A percentile compares a stretch with the other conserved stretches of the same genome.
Conservation (phyloP, 2,797 vertebrate species). For the Bufotes viridis region DNA sequence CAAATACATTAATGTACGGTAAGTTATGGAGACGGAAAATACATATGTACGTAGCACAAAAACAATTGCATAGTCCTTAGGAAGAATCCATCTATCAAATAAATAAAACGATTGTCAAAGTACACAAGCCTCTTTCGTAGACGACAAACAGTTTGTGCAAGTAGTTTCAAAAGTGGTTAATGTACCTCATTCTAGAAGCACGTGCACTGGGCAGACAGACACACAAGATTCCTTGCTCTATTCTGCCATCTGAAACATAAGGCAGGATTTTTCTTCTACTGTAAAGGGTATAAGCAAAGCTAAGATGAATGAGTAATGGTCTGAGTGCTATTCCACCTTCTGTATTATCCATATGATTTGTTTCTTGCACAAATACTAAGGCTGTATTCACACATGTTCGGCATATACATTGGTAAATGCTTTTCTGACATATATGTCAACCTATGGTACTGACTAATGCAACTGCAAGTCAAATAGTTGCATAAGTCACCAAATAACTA, state of each 20-base stretch:
- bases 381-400: too few species aligned
- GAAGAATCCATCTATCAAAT: conserved; percentile 38
- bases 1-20: conserved; percentile 14
- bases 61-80: conserved; percentile 60
- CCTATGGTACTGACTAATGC: too few species aligned
- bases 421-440: too few species aligned
- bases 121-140: conserved; percentile 31
- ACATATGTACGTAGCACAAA: conserved; percentile 39
- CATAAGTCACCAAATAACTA: too few species aligned
- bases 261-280: neutral
- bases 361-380: neutral
- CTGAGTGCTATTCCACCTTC: neutral
- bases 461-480: too few species aligned
- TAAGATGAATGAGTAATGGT: conserved; percentile 5
- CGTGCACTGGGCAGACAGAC: conserved; percentile 8
- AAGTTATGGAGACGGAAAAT: conserved; percentile 25
- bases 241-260: conserved; percentile 16
- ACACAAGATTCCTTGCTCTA: neutral
- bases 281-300: neutral
- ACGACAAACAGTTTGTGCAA: conserved; percentile 39
- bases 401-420: too few species aligned
- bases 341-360: conserved; percentile 2
- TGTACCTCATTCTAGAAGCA: conserved; percentile 39
- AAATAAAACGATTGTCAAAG: conserved; percentile 60
- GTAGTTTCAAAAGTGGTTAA: conserved; percentile 37